Conservation (phyloP, 2,113 vertebrate species). For the Bos taurus region DNA sequence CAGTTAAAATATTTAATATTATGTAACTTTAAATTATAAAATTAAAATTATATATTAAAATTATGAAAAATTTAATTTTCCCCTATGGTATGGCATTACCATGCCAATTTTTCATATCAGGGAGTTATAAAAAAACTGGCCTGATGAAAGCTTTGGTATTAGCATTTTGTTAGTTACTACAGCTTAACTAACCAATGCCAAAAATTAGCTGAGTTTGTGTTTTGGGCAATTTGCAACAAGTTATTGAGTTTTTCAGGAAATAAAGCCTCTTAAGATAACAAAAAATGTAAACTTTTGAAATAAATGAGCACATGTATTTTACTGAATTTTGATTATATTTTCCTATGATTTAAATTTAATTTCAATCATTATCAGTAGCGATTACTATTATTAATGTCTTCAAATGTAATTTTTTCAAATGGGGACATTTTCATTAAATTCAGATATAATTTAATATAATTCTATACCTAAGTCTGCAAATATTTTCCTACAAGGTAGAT, state of each 20-base stretch:
- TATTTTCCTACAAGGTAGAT: background rate
- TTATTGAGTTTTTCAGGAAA: background rate
- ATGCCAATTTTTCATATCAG: background rate
- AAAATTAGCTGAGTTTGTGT: background rate
- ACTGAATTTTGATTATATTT: background rate
- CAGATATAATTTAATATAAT: background rate
- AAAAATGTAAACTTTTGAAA: background rate
- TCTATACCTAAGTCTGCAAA: background rate
- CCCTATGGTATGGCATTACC: background rate
- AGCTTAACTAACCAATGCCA: background rate
- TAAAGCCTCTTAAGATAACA: background rate
- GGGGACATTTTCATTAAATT: background rate
- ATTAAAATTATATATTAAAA: background rate
- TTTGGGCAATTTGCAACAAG: background rate
- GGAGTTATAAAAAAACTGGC: background rate
- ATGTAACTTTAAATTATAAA: background rate
- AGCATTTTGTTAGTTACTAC: constrained; percentile 22
- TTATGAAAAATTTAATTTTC: background rate
- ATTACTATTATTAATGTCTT: background rate
- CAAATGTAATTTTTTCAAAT: background rate
- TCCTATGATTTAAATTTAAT: background rate
- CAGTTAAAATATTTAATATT: background rate
- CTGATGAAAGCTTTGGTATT: constrained; percentile 12
- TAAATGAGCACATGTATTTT: background rate
- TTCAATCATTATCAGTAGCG: background rate